phyloP scores from a whole-genome alignment of 2,113 vertebrate genomes.

The Microcebus lehilahytsara region DNA sequence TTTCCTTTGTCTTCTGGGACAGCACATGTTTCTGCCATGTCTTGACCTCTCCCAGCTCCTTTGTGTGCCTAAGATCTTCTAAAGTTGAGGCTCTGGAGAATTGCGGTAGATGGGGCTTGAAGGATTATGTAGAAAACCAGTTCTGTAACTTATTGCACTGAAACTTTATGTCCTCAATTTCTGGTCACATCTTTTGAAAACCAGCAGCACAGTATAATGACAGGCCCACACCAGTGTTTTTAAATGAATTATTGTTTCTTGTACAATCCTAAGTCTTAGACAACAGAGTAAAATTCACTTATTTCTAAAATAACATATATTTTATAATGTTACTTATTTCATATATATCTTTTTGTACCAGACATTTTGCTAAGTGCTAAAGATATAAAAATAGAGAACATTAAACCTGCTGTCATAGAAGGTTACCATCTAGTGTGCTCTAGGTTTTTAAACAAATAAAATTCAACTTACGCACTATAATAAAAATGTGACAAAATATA shows the following conservation, averaged over 20 bases:
- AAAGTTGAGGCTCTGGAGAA: neutral
- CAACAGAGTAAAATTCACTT: neutral
- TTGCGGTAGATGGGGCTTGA: neutral
- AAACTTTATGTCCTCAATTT: neutral
- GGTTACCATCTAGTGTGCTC: neutral
- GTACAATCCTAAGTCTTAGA: neutral
- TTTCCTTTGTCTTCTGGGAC: neutral
- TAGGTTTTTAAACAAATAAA: neutral
- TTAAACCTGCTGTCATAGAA: neutral
- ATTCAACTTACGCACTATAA: neutral
- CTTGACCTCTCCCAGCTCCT: neutral
- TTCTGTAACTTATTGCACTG: neutral
- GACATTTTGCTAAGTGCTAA: neutral
- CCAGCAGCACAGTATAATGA: neutral
- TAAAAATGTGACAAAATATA: neutral
- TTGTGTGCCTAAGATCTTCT: neutral
- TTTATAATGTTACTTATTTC: neutral
- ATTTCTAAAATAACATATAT: neutral
- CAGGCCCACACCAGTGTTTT: neutral
- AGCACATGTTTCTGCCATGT: neutral
- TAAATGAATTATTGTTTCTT: neutral
- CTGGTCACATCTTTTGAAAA: constrained; percentile 21
- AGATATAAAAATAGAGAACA: neutral
- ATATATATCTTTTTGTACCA: neutral
- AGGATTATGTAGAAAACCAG: neutral